phyloP scores from a whole-genome alignment of 2,797 vertebrate species.

The Sarcoramphus papa region DNA sequence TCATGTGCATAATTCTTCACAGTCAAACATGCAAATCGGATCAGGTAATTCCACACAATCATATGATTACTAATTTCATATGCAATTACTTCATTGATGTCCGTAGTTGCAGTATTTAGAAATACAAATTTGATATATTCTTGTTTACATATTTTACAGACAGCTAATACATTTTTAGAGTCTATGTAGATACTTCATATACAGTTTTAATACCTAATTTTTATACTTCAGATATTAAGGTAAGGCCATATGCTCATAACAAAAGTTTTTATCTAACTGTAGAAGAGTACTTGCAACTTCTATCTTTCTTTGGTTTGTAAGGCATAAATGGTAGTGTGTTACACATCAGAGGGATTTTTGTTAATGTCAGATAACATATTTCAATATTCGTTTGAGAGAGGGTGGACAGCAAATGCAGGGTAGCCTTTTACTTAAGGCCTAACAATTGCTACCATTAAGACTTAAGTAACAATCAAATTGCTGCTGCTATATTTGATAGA shows the following conservation, averaged over 20 bases:
- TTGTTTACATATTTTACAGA: not conserved
- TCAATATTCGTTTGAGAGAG: not conserved
- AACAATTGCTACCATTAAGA: not conserved
- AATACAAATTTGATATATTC: not conserved
- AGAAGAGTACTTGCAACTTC: not conserved
- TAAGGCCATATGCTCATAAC: not conserved
- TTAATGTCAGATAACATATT: not conserved
- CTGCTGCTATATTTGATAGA: not conserved
- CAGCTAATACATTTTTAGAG: not conserved
- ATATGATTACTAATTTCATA: slow-evolving; percentile 3
- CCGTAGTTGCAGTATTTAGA: not conserved
- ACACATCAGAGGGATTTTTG: not conserved
- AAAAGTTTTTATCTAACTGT: not conserved
- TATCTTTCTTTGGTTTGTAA: not conserved
- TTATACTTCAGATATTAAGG: not conserved
- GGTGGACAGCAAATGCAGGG: not conserved
- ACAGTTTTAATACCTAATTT: not conserved
- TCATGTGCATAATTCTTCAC: not conserved
- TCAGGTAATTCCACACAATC: not conserved
- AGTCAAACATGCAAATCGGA: not conserved
- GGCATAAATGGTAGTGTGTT: not conserved
- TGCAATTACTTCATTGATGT: not conserved
- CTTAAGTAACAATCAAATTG: not conserved
- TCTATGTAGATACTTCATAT: not conserved
- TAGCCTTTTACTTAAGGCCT: not conserved